Conservation (phyloP, 1,140 invertebrate species). For the Aphelinus atriplicis region DNA sequence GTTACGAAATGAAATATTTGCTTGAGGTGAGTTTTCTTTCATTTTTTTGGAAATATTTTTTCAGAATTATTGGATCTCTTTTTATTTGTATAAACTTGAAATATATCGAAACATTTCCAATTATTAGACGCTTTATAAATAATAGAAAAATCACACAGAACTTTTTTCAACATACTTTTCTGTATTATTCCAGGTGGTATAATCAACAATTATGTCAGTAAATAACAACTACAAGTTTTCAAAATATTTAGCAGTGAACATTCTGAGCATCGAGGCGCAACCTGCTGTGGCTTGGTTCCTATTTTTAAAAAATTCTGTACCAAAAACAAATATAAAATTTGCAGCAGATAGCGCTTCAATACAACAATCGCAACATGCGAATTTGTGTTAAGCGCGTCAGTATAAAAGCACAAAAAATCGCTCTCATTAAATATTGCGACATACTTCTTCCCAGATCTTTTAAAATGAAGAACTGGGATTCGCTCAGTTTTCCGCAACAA, state of each 20-base stretch:
- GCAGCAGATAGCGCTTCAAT: not conserved
- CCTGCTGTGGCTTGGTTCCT: not conserved
- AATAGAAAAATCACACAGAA: too few species aligned
- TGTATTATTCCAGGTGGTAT: too few species aligned
- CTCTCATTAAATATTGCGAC: slow-evolving; percentile 21
- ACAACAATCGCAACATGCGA: slow-evolving; percentile 3
- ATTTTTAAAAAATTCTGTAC: slow-evolving; percentile 7
- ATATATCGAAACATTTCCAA: too few species aligned
- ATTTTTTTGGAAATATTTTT: too few species aligned
- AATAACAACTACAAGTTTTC: slow-evolving; percentile 8
- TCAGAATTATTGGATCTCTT: too few species aligned
- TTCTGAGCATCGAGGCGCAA: not conserved
- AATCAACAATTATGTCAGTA: slow-evolving; percentile 9
- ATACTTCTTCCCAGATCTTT: slow-evolving; percentile 7
- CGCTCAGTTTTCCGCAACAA: not conserved
- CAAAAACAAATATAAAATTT: slow-evolving; percentile 25
- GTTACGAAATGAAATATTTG: too few species aligned
- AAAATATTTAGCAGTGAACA: slow-evolving; percentile 39
- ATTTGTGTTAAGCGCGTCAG: slow-evolving; percentile 27
- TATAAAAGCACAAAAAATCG: slow-evolving; percentile 36
- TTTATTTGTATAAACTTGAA: too few species aligned
- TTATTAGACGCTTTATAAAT: too few species aligned
- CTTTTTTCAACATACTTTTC: too few species aligned
- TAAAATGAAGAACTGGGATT: slow-evolving; percentile 9
- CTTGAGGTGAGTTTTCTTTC: too few species aligned